Conservation (phyloP, 1,140 invertebrate genomes). For the Micrasema minimum region DNA sequence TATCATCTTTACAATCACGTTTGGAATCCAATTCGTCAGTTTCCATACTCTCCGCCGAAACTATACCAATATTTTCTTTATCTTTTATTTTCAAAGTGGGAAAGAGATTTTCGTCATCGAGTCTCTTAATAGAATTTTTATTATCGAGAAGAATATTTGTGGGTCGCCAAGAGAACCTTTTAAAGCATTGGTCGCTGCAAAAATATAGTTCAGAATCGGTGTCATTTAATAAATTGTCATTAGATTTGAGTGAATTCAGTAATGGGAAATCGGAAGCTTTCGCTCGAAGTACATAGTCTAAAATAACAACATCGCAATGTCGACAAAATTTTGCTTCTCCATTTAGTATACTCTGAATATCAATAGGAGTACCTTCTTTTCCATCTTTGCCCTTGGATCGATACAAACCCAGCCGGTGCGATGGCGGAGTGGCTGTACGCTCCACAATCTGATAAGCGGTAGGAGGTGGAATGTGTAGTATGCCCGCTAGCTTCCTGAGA, state of each 20-base stretch:
- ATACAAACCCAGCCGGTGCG: slow-evolving; percentile 83
- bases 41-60: slow-evolving; percentile 65
- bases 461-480: slow-evolving; percentile 89
- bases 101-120: slow-evolving; percentile 55
- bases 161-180: slow-evolving; percentile 72
- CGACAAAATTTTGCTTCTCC: slow-evolving; percentile 90
- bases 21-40: slow-evolving; percentile 65
- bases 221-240: slow-evolving; percentile 71
- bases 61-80: slow-evolving; percentile 63
- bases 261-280: slow-evolving; percentile 83
- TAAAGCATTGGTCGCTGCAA: slow-evolving; percentile 86
- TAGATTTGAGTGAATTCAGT: slow-evolving; percentile 73
- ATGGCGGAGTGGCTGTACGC: slow-evolving; percentile 79
- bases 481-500: slow-evolving; percentile 88
- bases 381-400: slow-evolving; percentile 85
- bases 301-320: slow-evolving; percentile 90
- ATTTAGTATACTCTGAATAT: slow-evolving; percentile 91
- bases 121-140: slow-evolving; percentile 55
- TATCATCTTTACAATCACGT: slow-evolving; percentile 65
- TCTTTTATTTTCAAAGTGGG: slow-evolving; percentile 59
- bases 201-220: slow-evolving; percentile 79
- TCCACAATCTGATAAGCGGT: slow-evolving; percentile 87
- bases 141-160: slow-evolving; percentile 66
- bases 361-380: slow-evolving; percentile 83
- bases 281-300: slow-evolving; percentile 83